These are phyloP conservation scores for Tanytarsus gracilentus DNA, from an alignment of 2,888 invertebrate genomes.

Conservation along the genomic window DNA sequence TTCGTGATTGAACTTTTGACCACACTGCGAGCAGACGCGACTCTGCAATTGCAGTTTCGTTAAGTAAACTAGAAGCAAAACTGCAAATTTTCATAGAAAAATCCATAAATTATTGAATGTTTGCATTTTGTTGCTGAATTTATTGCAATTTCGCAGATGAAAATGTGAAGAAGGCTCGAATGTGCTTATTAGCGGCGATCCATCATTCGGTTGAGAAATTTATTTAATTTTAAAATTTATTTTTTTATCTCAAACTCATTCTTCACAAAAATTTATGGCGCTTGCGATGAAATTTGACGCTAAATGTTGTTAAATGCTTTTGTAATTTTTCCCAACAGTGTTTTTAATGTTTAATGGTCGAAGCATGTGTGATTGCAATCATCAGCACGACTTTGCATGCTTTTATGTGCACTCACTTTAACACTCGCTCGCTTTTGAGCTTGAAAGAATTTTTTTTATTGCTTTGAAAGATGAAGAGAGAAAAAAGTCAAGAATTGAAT, in stretches of 20 bases:
- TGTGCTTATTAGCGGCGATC: background rate
- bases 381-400: background rate
- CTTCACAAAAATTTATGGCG: background rate
- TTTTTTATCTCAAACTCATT: background rate
- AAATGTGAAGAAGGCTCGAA: background rate
- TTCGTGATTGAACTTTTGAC: conserved; percentile 8
- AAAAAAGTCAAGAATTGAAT: no score
- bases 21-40: no score
- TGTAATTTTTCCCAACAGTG: background rate
- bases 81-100: background rate
- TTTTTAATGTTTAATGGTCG: background rate
- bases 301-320: conserved; percentile 3
- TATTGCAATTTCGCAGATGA: background rate
- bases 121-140: background rate
- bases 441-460: no score
- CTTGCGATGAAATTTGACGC: background rate
- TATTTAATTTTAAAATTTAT: no score
- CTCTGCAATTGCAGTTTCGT: no score
- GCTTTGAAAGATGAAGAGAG: no score
- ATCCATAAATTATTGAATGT: background rate
- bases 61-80: background rate
- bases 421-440: no score
- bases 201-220: no score
- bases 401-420: background rate
- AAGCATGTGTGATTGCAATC: background rate